Conservation (phyloP, 2,113 vertebrate species). For the Ctenomys sociabilis region DNA sequence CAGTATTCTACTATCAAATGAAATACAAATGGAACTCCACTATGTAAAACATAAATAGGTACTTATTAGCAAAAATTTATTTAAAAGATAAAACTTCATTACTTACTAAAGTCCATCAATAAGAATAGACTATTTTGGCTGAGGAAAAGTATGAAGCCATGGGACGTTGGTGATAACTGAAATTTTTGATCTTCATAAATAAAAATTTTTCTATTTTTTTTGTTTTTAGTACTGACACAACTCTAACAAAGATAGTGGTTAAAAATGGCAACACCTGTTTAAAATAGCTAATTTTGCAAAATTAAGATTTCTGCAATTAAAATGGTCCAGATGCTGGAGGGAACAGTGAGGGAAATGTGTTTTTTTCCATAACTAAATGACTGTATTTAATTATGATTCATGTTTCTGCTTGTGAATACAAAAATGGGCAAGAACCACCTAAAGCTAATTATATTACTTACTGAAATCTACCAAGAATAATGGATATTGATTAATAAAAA, state of each 20-base stretch:
- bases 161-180: background rate
- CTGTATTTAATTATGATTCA: slow-evolving; percentile 30
- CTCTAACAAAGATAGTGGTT: slow-evolving; percentile 18
- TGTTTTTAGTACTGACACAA: slow-evolving; percentile 10
- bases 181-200: slow-evolving; percentile 33
- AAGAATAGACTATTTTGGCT: background rate
- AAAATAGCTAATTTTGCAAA: slow-evolving; percentile 5
- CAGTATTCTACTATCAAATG: slow-evolving; percentile 21
- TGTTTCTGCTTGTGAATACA: slow-evolving; percentile 2
- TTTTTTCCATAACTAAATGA: background rate
- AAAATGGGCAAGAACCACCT: slow-evolving; percentile 38
- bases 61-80: background rate
- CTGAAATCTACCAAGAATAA: background rate
- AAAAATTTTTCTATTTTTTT: slow-evolving; percentile 6
- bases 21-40: background rate
- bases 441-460: background rate
- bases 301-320: slow-evolving; percentile 47
- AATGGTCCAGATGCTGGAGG: slow-evolving; percentile 31
- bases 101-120: slow-evolving; percentile 13
- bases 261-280: background rate
- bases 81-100: background rate
- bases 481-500: background rate
- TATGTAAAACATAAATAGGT: slow-evolving; percentile 28
- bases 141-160: slow-evolving; percentile 12
- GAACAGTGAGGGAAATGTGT: slow-evolving; percentile 18